phyloP scores from a whole-genome alignment of 2,888 invertebrate species.

The Amblyjoppa fuscipennis region DNA sequence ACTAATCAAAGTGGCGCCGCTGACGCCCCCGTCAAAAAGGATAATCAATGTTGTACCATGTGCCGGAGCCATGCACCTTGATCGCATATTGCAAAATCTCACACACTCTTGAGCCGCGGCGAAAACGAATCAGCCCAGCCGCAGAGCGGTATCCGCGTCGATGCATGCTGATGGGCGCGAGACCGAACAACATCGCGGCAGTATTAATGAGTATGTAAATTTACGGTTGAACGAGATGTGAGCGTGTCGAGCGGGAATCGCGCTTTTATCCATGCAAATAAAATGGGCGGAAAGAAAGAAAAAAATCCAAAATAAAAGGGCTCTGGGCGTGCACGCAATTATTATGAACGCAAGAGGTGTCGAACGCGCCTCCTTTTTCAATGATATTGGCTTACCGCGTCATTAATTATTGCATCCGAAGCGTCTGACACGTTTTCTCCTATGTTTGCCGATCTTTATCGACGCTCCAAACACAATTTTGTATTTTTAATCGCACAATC shows the following conservation, averaged over 20 bases:
- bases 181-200: constrained; percentile 52
- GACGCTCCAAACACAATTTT: not conserved
- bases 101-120: constrained; percentile 32
- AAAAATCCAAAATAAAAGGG: constrained; percentile 9
- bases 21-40: constrained; percentile 29
- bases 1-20: constrained; percentile 29
- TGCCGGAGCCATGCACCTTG: constrained; percentile 1
- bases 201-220: constrained; percentile 65
- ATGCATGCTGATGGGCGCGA: constrained; percentile 62
- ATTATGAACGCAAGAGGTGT: constrained; percentile 59
- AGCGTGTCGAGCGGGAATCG: constrained; percentile 44
- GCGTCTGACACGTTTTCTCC: not conserved
- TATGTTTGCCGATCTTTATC: constrained; percentile 17
- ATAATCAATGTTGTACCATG: constrained; percentile 33
- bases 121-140: constrained; percentile 51
- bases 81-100: constrained; percentile 33
- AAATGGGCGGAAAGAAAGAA: constrained; percentile 11
- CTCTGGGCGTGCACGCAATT: constrained; percentile 59
- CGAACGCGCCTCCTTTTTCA: constrained; percentile 47
- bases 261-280: constrained; percentile 50
- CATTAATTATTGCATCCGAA: constrained; percentile 44
- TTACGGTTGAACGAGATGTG: constrained; percentile 57
- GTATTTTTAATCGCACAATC: not conserved
- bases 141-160: constrained; percentile 34
- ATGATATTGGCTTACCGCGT: constrained; percentile 31